Evolutionary conservation across 2,888 invertebrate genomes (phyloP).

Genomic region (Thalpophila matura): DNA sequence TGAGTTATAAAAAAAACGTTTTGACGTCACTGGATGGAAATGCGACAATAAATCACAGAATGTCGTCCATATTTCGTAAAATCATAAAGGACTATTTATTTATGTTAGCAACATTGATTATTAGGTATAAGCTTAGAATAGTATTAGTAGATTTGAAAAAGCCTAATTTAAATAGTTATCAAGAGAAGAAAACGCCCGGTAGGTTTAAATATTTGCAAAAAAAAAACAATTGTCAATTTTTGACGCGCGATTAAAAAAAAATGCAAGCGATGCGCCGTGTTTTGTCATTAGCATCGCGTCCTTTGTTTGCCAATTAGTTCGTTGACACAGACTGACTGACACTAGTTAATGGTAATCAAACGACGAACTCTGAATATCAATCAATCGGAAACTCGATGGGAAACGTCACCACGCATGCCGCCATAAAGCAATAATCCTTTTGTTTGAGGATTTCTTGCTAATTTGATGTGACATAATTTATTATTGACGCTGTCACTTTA

Average conservation of each 20-base stretch:
- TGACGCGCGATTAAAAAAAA: slow-evolving; percentile 32
- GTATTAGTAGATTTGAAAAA: no score
- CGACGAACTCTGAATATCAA: slow-evolving; percentile 68
- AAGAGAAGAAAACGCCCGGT: background rate
- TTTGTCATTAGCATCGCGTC: slow-evolving; percentile 54
- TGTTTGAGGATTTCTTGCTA: background rate
- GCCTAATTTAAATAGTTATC: no score
- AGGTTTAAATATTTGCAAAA: slow-evolving; percentile 18
- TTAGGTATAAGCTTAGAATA: no score
- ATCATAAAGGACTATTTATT: no score
- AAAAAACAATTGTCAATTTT: background rate
- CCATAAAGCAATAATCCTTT: background rate
- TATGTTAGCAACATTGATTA: no score
- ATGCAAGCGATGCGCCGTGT: slow-evolving; percentile 52
- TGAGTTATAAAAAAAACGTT: background rate
- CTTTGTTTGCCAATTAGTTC: slow-evolving; percentile 85
- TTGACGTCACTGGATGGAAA: background rate
- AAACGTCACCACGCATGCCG: slow-evolving; percentile 33
- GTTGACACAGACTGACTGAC: slow-evolving; percentile 75
- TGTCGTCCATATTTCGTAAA: no score
- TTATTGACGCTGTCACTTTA: background rate
- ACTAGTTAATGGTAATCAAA: slow-evolving; percentile 73
- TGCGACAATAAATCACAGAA: background rate
- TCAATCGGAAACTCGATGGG: slow-evolving; percentile 62
- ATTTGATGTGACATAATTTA: background rate